These are phyloP conservation scores for Gallinago jamesoni DNA, from an alignment of 2,113 vertebrate species.

Conservation along the genomic window DNA sequence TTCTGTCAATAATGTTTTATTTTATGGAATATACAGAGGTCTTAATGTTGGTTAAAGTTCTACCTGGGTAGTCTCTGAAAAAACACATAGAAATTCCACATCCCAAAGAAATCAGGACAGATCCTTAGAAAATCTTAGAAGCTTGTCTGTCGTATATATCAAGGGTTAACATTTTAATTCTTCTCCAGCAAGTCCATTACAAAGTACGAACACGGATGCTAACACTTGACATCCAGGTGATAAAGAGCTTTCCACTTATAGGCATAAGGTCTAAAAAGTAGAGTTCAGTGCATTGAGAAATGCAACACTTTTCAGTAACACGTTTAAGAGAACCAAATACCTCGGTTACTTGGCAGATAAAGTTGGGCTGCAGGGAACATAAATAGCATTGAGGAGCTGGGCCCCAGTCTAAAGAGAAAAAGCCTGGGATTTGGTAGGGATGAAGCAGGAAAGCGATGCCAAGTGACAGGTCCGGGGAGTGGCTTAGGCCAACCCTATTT, in stretches of 20 bases:
- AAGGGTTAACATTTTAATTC: background rate
- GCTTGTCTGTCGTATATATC: background rate
- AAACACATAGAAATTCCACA: background rate
- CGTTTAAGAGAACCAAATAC: background rate
- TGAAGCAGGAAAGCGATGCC: background rate
- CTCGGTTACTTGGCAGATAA: background rate
- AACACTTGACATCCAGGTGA: background rate
- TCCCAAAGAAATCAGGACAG: background rate
- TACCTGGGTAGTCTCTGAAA: background rate
- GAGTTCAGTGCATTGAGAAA: background rate
- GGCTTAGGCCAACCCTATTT: background rate
- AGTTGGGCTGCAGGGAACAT: background rate
- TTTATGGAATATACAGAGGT: background rate
- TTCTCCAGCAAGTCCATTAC: background rate
- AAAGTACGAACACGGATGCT: fast-evolving
- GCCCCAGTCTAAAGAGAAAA: background rate
- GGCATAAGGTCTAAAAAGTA: background rate
- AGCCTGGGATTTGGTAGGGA: background rate
- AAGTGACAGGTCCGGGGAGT: background rate
- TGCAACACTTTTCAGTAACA: background rate
- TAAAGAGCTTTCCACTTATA: background rate
- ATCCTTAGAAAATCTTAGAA: background rate
- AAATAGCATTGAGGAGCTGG: background rate
- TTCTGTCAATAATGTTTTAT: background rate
- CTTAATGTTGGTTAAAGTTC: background rate